Evolutionary conservation across 2,113 vertebrate genomes (phyloP).

Genomic region (Colossoma macropomum): DNA sequence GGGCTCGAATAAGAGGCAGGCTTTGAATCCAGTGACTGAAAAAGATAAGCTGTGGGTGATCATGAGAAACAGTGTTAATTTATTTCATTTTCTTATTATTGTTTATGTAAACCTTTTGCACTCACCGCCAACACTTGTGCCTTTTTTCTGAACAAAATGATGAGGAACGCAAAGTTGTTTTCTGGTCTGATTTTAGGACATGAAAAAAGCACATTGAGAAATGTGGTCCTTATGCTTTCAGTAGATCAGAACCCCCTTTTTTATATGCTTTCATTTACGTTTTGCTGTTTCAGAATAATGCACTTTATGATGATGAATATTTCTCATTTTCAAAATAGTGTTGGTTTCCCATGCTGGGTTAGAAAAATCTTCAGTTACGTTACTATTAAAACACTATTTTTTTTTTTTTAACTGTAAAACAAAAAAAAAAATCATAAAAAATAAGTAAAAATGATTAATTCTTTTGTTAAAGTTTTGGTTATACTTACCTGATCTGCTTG

Average conservation of each 20-base stretch:
- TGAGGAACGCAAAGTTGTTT: constrained; percentile 10
- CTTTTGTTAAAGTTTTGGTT: constrained; percentile 66
- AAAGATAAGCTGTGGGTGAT: constrained; percentile 28
- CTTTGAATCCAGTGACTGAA: constrained; percentile 53
- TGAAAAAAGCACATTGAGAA: constrained; percentile 36
- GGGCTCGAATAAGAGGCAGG: constrained; percentile 23
- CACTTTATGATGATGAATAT: constrained; percentile 75
- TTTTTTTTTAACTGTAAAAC: constrained; percentile 65
- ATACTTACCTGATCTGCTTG: constrained; percentile 68
- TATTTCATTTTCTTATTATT: background rate
- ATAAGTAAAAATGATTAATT: constrained; percentile 2
- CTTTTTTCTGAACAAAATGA: constrained; percentile 76
- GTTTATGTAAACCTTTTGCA: constrained; percentile 59
- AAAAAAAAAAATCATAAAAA: too few relatives aligned
- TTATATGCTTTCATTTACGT: constrained; percentile 55
- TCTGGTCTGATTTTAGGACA: constrained; percentile 25
- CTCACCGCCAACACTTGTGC: constrained; percentile 74
- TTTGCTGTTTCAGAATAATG: constrained; percentile 65
- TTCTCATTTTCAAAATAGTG: constrained; percentile 60
- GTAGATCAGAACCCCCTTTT: constrained; percentile 57
- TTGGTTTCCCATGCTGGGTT: constrained; percentile 61
- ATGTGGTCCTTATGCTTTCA: constrained; percentile 36
- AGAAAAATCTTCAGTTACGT: constrained; percentile 49
- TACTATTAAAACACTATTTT: constrained; percentile 70
- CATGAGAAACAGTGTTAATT: constrained; percentile 70